Percentiles rank a stretch among this genome's conserved stretches.
Conservation (phyloP, 2,113 vertebrate genomes). For the Cyprinodon tularosa region DNA sequence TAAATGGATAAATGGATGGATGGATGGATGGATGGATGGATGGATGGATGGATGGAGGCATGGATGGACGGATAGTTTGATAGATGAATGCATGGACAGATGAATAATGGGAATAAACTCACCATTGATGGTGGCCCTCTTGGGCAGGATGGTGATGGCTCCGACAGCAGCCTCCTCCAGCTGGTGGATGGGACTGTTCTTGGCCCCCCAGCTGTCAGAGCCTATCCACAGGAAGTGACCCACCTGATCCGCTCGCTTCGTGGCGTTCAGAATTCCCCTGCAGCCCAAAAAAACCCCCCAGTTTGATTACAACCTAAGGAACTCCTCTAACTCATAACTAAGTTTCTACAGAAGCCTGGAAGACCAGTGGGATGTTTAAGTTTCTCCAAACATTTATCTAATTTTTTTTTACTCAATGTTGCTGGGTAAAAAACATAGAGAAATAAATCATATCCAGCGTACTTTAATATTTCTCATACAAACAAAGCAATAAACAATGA, state of each 20-base stretch:
- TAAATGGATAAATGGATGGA: no score
- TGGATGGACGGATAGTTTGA: not conserved
- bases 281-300: slow-evolving; percentile 10
- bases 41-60: no score
- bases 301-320: not conserved
- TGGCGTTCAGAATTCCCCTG: slow-evolving; percentile 93
- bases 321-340: not conserved
- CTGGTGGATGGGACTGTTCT: slow-evolving; percentile 86
- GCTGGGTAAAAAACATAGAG: no score
- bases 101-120: slow-evolving; percentile 20
- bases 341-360: not conserved
- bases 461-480: no score
- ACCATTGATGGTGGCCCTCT: slow-evolving; percentile 91
- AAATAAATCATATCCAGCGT: no score
- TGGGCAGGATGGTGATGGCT: slow-evolving; percentile 94
- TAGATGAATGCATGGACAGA: no score
- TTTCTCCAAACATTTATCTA: not conserved
- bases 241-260: slow-evolving; percentile 88
- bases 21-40: no score
- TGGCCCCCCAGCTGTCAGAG: slow-evolving; percentile 97
- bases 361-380: not conserved
- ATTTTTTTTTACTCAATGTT: not conserved
- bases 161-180: slow-evolving; percentile 91
- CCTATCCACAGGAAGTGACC: slow-evolving; percentile 97
- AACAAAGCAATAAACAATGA: no score